phyloP scores from a whole-genome alignment of 2,888 invertebrate species.

The Icerya purchasi region DNA sequence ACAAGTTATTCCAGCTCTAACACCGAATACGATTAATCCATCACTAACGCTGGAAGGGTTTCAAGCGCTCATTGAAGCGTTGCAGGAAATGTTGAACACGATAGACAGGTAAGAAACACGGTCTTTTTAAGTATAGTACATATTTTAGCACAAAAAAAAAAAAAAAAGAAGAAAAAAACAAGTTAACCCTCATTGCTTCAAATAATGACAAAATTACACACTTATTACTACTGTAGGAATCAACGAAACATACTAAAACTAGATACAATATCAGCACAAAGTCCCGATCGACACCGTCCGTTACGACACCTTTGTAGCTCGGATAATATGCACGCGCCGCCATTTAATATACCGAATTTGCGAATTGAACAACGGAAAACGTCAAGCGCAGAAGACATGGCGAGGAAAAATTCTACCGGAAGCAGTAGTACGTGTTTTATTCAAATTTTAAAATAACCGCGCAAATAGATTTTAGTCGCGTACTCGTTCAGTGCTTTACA shows the following conservation, averaged over 20 bases:
- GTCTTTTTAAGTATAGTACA: too few relatives aligned
- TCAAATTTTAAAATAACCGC: background rate
- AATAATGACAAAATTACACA: background rate
- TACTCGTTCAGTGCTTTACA: too few relatives aligned
- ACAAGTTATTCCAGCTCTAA: conserved; percentile 73
- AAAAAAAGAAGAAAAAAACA: too few relatives aligned
- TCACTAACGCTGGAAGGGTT: conserved; percentile 63
- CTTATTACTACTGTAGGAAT: conserved; percentile 32
- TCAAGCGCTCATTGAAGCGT: conserved; percentile 51
- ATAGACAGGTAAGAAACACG: conserved; percentile 61
- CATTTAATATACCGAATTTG: conserved; percentile 72
- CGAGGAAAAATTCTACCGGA: conserved; percentile 63
- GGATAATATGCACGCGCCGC: conserved; percentile 63
- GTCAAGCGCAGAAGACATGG: conserved; percentile 78
- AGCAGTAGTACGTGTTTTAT: conserved; percentile 17
- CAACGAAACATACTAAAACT: conserved; percentile 74
- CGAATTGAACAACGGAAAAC: conserved; percentile 71
- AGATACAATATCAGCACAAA: conserved; percentile 51
- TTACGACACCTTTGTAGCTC: conserved; percentile 63
- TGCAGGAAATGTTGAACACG: conserved; percentile 79
- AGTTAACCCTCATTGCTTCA: background rate
- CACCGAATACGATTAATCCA: conserved; percentile 82
- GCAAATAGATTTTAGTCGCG: background rate
- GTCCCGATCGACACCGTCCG: conserved; percentile 51
- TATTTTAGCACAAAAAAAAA: too few relatives aligned